Conservation (phyloP, 1,140 invertebrate genomes). For the Drosophila ogumai region DNA sequence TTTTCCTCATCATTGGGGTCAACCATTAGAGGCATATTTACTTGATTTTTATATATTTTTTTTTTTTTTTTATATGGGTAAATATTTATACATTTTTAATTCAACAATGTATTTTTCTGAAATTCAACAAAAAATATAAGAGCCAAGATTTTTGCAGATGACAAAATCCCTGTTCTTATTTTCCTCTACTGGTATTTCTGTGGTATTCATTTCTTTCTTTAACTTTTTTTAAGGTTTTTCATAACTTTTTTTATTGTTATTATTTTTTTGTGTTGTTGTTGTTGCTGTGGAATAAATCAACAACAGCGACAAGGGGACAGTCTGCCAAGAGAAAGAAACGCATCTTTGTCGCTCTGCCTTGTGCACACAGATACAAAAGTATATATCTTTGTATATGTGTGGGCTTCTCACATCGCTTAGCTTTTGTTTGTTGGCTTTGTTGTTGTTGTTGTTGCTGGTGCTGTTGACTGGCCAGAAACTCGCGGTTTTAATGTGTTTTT, state of each 20-base stretch:
- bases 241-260: background rate
- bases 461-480: constrained; percentile 72
- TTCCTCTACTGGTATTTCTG: background rate
- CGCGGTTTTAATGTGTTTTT: constrained; percentile 83
- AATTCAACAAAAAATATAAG: no score
- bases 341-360: constrained; percentile 50
- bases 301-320: constrained; percentile 16
- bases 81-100: no score
- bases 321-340: constrained; percentile 33
- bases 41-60: background rate
- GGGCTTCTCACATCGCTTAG: constrained; percentile 78
- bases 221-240: background rate
- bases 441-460: constrained; percentile 48
- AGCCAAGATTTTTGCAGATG: background rate
- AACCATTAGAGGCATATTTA: background rate
- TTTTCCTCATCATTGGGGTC: constrained; percentile 1
- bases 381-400: constrained; percentile 3
- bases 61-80: no score
- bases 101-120: no score
- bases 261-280: background rate
- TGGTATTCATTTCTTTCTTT: constrained; percentile 4
- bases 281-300: constrained; percentile 14
- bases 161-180: background rate
- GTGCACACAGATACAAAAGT: constrained; percentile 17
- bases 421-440: constrained; percentile 55